Percentiles rank a stretch among this genome's conserved stretches.
Conservation (phyloP, 1,140 invertebrate species). For the Aporrectodea caliginosa region DNA sequence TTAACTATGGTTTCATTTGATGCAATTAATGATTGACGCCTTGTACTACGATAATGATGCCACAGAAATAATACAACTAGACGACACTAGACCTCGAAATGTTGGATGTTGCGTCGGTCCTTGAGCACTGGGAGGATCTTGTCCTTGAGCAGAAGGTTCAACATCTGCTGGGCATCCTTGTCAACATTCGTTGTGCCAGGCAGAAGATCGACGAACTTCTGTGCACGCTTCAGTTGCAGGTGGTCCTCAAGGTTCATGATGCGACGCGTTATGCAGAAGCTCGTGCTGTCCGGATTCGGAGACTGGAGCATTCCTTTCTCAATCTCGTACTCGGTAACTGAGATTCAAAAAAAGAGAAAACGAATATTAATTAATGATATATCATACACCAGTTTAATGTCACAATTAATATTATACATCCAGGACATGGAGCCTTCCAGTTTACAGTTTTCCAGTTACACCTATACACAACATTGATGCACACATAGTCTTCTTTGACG, state of each 20-base stretch:
- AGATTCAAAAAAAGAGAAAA: slow-evolving; percentile 12
- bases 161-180: slow-evolving; percentile 20
- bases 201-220: slow-evolving; percentile 30
- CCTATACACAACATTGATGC: not conserved
- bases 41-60: no score
- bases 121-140: slow-evolving; percentile 9
- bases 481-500: no score
- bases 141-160: not conserved
- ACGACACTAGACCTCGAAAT: no score
- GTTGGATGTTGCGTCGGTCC: slow-evolving; percentile 11
- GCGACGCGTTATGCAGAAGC: slow-evolving; percentile 24
- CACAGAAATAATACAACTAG: not conserved
- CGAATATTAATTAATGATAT: not conserved
- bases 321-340: slow-evolving; percentile 34
- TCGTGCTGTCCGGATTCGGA: slow-evolving; percentile 17
- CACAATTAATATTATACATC: not conserved
- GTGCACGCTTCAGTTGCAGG: slow-evolving; percentile 19
- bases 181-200: slow-evolving; percentile 6
- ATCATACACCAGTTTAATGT: no score
- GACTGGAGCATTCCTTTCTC: slow-evolving; percentile 23
- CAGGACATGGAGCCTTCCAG: not conserved
- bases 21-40: no score
- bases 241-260: slow-evolving; percentile 29
- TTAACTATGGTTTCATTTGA: no score
- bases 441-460: not conserved